A percentile compares a stretch with the other conserved stretches of the same genome.
Conservation (phyloP, 2,888 invertebrate species). For the Thyatira batis region DNA sequence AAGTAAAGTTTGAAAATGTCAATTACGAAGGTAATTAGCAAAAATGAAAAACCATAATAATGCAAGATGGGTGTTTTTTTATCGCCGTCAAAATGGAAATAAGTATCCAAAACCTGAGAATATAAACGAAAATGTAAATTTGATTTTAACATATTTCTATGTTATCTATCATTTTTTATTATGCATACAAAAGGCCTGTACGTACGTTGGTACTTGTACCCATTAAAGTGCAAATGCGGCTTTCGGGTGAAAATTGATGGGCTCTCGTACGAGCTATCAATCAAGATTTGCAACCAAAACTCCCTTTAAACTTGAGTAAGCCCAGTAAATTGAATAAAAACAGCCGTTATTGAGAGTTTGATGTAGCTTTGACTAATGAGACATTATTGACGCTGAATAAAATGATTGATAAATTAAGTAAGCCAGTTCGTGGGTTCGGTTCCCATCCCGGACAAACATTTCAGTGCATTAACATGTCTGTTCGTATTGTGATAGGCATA, state of each 20-base stretch:
- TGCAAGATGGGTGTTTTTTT: not conserved
- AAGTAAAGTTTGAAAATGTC: no score
- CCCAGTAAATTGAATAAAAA: constrained; percentile 70
- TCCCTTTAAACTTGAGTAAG: constrained; percentile 58
- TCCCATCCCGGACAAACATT: no score
- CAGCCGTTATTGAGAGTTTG: constrained; percentile 30
- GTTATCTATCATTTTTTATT: constrained; percentile 19
- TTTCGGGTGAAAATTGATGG: constrained; percentile 64
- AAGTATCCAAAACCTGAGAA: constrained; percentile 9
- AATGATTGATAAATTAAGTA: not conserved
- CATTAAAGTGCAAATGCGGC: constrained; percentile 64
- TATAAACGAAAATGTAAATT: constrained; percentile 20
- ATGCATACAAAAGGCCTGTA: constrained; percentile 24
- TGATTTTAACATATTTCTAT: constrained; percentile 14
- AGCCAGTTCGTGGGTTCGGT: no score
- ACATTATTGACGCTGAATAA: constrained; percentile 16
- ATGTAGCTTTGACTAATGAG: constrained; percentile 19
- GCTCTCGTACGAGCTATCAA: constrained; percentile 66
- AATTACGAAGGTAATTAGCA: no score
- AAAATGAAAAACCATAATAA: no score
- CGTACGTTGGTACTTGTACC: constrained; percentile 29
- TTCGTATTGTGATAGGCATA: no score
- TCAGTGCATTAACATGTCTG: no score
- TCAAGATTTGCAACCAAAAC: constrained; percentile 70
- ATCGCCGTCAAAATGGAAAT: not conserved